Conservation (phyloP, 2,888 invertebrate species). For the Pyrrhosoma nymphula region DNA sequence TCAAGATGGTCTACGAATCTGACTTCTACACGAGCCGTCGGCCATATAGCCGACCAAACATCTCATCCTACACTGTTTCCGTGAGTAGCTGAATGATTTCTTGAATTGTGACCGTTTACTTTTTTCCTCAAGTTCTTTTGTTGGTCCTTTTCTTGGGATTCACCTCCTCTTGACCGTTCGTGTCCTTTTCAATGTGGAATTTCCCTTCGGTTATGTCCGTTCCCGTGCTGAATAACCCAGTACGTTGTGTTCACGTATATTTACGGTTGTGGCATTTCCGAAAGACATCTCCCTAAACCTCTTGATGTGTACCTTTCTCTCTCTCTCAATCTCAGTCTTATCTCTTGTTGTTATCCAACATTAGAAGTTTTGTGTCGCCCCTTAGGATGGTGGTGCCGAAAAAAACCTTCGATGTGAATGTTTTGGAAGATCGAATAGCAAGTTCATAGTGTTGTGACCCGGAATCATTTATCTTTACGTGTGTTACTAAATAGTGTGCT, state of each 20-base stretch:
- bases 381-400: not conserved
- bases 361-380: not conserved
- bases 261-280: not conserved
- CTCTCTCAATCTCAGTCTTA: conserved; percentile 21
- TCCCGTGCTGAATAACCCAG: not conserved
- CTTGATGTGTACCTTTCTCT: conserved; percentile 15
- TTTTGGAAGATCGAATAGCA: not conserved
- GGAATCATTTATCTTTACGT: not conserved
- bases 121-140: not conserved
- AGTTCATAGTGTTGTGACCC: not conserved
- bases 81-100: conserved; percentile 80
- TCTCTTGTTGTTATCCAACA: not conserved
- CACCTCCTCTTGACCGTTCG: not conserved
- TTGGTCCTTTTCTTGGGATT: not conserved
- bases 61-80: conserved; percentile 88
- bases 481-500: not conserved
- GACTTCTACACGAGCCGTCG: conserved; percentile 95
- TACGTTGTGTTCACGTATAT: not conserved
- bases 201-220: conserved; percentile 11
- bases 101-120: not conserved
- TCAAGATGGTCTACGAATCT: conserved; percentile 94
- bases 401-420: not conserved
- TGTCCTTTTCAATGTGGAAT: conserved; percentile 22
- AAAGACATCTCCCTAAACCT: not conserved
- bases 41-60: conserved; percentile 86